Evolutionary conservation across 53 echinoderm and acorn worm species (phyloP), one percentile per base, ranked within the genome.

Genomic region (Temnopleurus reevesii): DNA sequence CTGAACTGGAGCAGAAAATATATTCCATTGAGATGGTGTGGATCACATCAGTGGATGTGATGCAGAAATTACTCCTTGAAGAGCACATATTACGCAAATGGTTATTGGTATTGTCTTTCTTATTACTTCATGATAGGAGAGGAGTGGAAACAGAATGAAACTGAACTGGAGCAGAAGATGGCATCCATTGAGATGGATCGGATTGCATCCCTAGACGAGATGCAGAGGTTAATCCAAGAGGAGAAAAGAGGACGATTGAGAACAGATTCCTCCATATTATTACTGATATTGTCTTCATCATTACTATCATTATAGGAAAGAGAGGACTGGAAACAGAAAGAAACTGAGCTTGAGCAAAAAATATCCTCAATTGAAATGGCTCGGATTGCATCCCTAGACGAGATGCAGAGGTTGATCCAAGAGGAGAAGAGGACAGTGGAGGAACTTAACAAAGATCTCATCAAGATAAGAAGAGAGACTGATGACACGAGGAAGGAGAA

Each of bases 301-400:
- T n/a, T n/a, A n/a, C n/a, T 59, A n/a, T 18, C 23, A 19, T 81
- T 12, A 55, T 41, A 92, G 92, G 92, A 92, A 19, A 80, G 92
- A 46, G 89, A 89, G n/a, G 81, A 89, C 31, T 92, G 92, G 92
- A 92, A 89, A 44, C 55, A 89, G 89, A 92, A 89, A 30, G 92
- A 92, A 46, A 45, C 44, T 1, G 89, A 77, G 2, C 71, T 89
- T 45, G 89, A 89, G 54, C 55, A 89, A 83, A 66, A 41, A 36
- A 17, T 89, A 5, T 53, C 89, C 5, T 81, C 57, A n/a, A 8
- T 64, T 19, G 92, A 92, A 81, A 89, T 53, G 89, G 89, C 81
- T 26, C 64, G 17, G 81, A 55, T 30, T 43, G 79, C 77, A 53
- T 81, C 89, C 17, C 26, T 64, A 0, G 64, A 92, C 49, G 92